These are phyloP conservation scores for Ardeotis arabs DNA, from an alignment of 2,113 vertebrate species.

Conservation along the genomic window DNA sequence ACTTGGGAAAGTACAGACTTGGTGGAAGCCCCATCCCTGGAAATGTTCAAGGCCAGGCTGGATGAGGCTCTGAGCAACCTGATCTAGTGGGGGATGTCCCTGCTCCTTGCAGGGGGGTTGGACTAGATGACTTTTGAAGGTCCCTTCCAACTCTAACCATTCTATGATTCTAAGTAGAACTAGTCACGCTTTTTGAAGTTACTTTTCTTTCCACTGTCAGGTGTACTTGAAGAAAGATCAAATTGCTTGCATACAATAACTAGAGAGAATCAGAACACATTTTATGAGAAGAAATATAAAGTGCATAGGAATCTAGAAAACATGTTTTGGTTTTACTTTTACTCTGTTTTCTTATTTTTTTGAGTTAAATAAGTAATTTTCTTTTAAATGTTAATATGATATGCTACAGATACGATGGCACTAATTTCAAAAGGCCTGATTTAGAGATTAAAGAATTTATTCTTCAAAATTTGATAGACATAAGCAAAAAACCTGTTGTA, in stretches of 20 bases:
- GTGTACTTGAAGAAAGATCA: neutral
- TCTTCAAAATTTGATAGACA: neutral
- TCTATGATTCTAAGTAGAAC: neutral
- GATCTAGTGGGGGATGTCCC: no score
- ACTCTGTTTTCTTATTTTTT: neutral
- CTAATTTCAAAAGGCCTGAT: neutral
- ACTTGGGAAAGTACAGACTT: neutral
- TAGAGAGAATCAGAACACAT: neutral
- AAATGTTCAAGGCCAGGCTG: no score
- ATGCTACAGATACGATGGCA: neutral
- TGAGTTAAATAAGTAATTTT: neutral
- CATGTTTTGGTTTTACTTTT: neutral
- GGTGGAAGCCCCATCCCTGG: no score
- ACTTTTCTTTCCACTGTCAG: neutral
- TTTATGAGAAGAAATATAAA: neutral
- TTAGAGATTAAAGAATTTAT: neutral
- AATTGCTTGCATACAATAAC: neutral
- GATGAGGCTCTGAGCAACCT: no score
- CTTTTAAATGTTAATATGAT: neutral
- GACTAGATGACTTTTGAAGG: no score
- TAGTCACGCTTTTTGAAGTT: neutral
- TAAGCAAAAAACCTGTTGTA: neutral
- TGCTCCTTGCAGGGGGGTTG: no score
- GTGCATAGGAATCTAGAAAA: neutral
- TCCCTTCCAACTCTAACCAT: no score